Base-by-base conservation (phyloP, 1,140 invertebrate species). In the Lasioglossum baleicum region DNA sequence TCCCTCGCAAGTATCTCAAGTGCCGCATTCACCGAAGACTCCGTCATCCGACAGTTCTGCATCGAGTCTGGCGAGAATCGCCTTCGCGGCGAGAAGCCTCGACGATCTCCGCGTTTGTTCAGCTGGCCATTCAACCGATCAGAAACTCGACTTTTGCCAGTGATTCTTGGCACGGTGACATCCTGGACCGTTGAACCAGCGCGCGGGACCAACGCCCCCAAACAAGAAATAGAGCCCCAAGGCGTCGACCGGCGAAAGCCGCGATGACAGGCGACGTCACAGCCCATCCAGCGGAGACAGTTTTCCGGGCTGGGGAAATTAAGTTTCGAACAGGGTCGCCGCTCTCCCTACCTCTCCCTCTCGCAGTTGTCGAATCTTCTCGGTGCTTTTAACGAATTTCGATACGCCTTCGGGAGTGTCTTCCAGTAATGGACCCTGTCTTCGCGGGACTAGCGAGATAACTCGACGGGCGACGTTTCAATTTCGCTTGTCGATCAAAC, bases 401-500 rank as follows among this genome's bases (percentile, higher is more conserved):
- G 66, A 58, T 58, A 58, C 56, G 20, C 5, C 56, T 35, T 20
- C 51, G 51, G 6, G 5, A 53, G 17, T 58, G 56, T 58, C 56
- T 58, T 58, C 56, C 2, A 7, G 20, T 58, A 58, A 58, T 58
- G 56, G 56, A 58, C 56, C 56, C 6, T 20, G 5, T 58, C 20
- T n/a, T 58, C 56, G 69, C 63, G 51, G 6, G 15, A 1, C 44
- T 13, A 11, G 51, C 51, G 51, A 53, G 51, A 53, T 53, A 53
- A 53, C 51, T 53, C 51, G 51, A 53, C 51, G 26, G 22, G 26
- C 35, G 56, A 63, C 75, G 58, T 77, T 77, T 71, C 67, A 77
- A 77, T 77, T 71, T 63, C 67, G 22, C 64, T 8, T 31, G 72
- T 20, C 31, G 72, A 44, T 66, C 26, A 53, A 20, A 22, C 44